phyloP scores from a whole-genome alignment of 2,797 vertebrate genomes.

The Lacerta viridis region DNA sequence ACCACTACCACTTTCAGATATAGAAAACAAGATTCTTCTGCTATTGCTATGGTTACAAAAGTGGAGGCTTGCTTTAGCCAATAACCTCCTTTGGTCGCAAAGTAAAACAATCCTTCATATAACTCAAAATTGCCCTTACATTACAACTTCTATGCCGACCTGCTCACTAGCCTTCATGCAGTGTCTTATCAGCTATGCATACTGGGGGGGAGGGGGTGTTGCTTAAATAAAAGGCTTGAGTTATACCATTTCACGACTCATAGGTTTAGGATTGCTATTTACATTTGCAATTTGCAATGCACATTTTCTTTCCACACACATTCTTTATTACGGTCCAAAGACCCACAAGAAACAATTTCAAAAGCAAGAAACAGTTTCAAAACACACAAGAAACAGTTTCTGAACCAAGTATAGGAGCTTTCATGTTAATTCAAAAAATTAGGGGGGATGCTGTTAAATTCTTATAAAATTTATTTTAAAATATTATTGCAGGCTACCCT shows the following conservation, averaged over 20 bases:
- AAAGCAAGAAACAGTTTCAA: no score
- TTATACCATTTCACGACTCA: constrained; percentile 70
- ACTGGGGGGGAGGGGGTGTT: no score
- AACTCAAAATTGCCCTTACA: background rate
- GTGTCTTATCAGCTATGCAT: constrained; percentile 63
- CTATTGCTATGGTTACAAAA: background rate
- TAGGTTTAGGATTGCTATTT: constrained; percentile 75
- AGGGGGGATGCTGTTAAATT: background rate
- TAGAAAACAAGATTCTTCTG: background rate
- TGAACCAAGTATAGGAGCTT: constrained; percentile 77
- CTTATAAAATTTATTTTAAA: background rate
- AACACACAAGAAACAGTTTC: constrained; percentile 25
- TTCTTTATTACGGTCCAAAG: no score
- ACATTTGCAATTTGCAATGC: constrained; percentile 70
- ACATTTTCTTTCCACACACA: constrained; percentile 58
- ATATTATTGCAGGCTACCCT: background rate
- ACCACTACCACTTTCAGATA: background rate
- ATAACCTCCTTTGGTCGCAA: background rate
- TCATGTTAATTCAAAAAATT: constrained; percentile 67
- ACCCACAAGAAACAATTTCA: no score
- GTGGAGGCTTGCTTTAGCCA: background rate
- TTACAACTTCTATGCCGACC: background rate
- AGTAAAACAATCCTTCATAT: background rate
- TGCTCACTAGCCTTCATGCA: constrained; percentile 46
- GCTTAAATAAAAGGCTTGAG: constrained; percentile 48